These are phyloP conservation scores for Caenorhabditis auriculariae DNA, from an alignment of 2,888 invertebrate genomes.

Conservation along the genomic window DNA sequence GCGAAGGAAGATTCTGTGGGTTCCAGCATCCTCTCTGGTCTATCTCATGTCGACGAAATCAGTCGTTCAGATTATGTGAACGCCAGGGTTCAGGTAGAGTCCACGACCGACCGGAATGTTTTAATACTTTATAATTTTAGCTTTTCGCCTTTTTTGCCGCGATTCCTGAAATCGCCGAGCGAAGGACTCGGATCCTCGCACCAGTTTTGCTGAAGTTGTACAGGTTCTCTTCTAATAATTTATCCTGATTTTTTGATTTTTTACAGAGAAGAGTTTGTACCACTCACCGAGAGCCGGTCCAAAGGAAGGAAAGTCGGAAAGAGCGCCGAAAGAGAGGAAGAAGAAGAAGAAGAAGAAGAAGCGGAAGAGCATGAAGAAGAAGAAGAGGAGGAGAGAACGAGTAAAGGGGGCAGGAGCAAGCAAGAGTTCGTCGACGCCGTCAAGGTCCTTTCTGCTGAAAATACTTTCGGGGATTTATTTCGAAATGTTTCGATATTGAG, in stretches of 20 bases:
- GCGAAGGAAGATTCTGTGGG: background rate
- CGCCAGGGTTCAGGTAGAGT: constrained; percentile 18
- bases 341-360: constrained; percentile 15
- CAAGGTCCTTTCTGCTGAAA: no score
- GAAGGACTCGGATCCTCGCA: constrained; percentile 79
- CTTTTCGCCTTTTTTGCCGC: constrained; percentile 29
- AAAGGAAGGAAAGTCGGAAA: constrained; percentile 1
- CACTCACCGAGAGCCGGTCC: background rate
- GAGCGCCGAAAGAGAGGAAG: background rate
- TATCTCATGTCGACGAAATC: constrained; percentile 10
- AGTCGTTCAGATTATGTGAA: constrained; percentile 28
- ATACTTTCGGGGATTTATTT: constrained; percentile 14
- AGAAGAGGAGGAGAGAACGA: constrained; percentile 30
- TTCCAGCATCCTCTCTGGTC: background rate
- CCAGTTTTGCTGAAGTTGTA: constrained; percentile 80
- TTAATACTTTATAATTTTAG: constrained; percentile 2
- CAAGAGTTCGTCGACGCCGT: constrained; percentile 1
- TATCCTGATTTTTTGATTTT: constrained; percentile 6
- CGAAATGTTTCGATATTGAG: no score
- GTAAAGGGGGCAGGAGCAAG: constrained; percentile 9
- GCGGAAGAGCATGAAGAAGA: constrained; percentile 47
- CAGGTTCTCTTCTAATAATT: constrained; percentile 67
- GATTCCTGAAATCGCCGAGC: constrained; percentile 78
- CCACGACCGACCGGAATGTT: background rate
- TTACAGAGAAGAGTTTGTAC: constrained; percentile 10